A percentile compares a stretch with the other conserved stretches of the same genome.
These are phyloP conservation scores for Sialia sialis DNA, from an alignment of 2,113 vertebrate species.

Conservation along the genomic window DNA sequence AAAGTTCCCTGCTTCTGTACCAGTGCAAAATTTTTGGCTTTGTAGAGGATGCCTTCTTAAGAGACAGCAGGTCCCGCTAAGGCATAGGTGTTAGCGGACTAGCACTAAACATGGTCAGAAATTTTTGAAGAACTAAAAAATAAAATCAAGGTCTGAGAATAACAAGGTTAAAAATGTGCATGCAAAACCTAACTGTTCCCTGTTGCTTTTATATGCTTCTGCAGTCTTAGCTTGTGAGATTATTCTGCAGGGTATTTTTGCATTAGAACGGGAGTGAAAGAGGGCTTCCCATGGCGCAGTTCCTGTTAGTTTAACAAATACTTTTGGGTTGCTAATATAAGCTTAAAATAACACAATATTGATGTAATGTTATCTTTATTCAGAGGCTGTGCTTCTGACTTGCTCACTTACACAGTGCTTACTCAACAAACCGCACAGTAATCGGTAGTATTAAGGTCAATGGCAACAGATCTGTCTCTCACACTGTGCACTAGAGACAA, in stretches of 20 bases:
- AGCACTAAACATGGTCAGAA: not conserved
- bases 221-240: not conserved
- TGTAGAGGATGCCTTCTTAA: not conserved
- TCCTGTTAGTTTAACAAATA: not conserved
- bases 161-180: not conserved
- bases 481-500: not conserved
- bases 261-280: not conserved
- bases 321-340: not conserved
- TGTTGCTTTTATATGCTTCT: not conserved
- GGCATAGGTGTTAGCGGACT: not conserved
- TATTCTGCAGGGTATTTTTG: not conserved
- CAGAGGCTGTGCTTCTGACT: not conserved
- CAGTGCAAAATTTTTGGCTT: not conserved
- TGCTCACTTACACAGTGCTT: not conserved
- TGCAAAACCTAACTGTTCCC: not conserved
- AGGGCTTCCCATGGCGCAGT: not conserved
- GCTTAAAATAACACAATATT: not conserved
- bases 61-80: not conserved
- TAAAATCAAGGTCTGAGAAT: not conserved
- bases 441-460: not conserved
- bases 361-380: slow-evolving; percentile 18
- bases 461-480: not conserved
- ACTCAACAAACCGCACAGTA: not conserved
- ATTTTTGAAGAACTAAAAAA: not conserved
- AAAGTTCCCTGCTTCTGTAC: not conserved